A percentile compares a stretch with the other conserved stretches of the same genome.
These are phyloP conservation scores for Drosophila cognata DNA, from an alignment of 2,888 invertebrate genomes.

Conservation along the genomic window DNA sequence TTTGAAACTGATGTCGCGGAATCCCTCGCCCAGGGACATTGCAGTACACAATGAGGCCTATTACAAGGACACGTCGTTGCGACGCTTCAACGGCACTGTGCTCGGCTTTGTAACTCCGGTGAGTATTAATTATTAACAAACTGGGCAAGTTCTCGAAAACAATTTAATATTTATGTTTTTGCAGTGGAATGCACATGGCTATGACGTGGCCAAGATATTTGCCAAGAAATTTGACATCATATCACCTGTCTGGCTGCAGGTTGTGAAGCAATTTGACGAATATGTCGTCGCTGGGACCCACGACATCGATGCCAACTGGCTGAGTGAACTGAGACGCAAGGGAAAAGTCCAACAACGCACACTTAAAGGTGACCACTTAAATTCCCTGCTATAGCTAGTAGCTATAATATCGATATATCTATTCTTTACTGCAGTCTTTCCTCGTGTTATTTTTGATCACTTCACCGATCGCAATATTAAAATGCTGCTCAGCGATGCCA, in stretches of 20 bases:
- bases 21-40: conserved; percentile 90
- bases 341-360: conserved; percentile 60
- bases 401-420: conserved; percentile 43
- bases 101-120: conserved; percentile 97
- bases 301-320: conserved; percentile 94
- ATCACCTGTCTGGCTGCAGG: conserved; percentile 97
- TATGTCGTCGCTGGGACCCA: conserved; percentile 91
- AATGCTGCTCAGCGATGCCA: conserved; percentile 89
- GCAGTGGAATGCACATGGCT: conserved; percentile 98
- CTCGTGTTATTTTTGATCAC: conserved; percentile 94
- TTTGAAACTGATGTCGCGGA: conserved; percentile 88
- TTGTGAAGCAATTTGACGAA: conserved; percentile 88
- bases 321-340: conserved; percentile 88
- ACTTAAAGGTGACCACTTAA: conserved; percentile 44
- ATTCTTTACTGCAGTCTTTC: conserved; percentile 89
- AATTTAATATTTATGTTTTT: conserved; percentile 13
- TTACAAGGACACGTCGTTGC: conserved; percentile 88
- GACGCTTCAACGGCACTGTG: conserved; percentile 90
- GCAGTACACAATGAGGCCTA: conserved; percentile 91
- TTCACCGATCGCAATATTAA: conserved; percentile 92
- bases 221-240: conserved; percentile 95
- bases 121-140: conserved; percentile 66
- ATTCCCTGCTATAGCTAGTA: not conserved
- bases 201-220: conserved; percentile 96
- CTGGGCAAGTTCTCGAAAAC: not conserved